phyloP scores from a whole-genome alignment of 2,797 vertebrate genomes.

The Trematomus bernacchii region DNA sequence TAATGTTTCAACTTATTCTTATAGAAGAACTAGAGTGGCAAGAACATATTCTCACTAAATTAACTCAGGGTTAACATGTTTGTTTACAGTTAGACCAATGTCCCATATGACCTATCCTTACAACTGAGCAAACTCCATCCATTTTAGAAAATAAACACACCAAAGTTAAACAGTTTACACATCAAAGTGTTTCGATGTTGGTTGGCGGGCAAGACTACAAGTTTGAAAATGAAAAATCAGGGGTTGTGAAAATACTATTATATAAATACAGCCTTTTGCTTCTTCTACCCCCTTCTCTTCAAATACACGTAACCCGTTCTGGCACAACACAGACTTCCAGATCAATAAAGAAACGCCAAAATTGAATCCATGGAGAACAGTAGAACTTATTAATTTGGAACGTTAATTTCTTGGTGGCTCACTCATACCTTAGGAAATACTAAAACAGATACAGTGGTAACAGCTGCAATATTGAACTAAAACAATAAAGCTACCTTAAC shows the following conservation, averaged over 20 bases:
- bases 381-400: neutral
- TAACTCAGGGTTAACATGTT: neutral
- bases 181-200: no score
- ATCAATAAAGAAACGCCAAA: neutral
- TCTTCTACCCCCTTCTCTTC: neutral
- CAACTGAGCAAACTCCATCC: neutral
- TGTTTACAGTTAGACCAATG: neutral
- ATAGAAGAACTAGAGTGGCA: neutral
- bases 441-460: neutral
- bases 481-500: no score
- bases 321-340: neutral
- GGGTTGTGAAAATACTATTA: no score
- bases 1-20: neutral
- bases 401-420: neutral
- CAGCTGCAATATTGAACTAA: no score
- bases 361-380: neutral
- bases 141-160: neutral
- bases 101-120: neutral
- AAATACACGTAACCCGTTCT: neutral
- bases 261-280: no score
- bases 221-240: no score
- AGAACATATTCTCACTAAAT: no score
- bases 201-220: no score
- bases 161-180: no score
- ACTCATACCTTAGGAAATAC: neutral